These are phyloP conservation scores for Aplocera efformata DNA, from an alignment of 2,888 invertebrate genomes.

Conservation along the genomic window DNA sequence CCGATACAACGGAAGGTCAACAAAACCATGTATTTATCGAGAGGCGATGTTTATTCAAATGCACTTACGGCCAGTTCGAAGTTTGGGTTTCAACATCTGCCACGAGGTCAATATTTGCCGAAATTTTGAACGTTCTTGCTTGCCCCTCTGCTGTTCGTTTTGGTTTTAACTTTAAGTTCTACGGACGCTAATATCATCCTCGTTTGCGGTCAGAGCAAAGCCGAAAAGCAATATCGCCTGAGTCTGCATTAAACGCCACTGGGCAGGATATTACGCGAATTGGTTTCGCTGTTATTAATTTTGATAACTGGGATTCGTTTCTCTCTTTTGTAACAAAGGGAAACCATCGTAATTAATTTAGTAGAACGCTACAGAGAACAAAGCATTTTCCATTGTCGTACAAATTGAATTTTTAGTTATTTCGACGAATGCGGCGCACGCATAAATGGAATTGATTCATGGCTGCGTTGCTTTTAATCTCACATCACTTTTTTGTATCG, in stretches of 20 bases:
- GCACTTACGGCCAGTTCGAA: conserved; percentile 66
- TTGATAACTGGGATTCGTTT: conserved; percentile 79
- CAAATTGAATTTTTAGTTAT: conserved; percentile 47
- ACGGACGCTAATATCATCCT: conserved; percentile 30
- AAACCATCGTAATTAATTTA: conserved; percentile 76
- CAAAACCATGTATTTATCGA: conserved; percentile 68
- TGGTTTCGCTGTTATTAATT: conserved; percentile 77
- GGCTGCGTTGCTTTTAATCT: conserved; percentile 16
- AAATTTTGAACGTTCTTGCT: conserved; percentile 53
- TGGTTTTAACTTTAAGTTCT: conserved; percentile 39
- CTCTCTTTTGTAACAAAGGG: conserved; percentile 79
- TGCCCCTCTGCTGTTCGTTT: conserved; percentile 47
- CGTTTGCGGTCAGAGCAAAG: conserved; percentile 22
- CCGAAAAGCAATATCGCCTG: conserved; percentile 34
- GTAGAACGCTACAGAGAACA: conserved; percentile 55
- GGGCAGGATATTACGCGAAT: conserved; percentile 74
- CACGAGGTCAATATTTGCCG: conserved; percentile 77
- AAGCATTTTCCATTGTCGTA: conserved; percentile 47
- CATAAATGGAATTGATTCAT: conserved; percentile 26
- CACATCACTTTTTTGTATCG: conserved; percentile 46
- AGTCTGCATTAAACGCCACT: conserved; percentile 5
- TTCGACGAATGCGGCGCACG: conserved; percentile 29
- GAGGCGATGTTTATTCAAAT: conserved; percentile 75
- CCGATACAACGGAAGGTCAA: conserved; percentile 71
- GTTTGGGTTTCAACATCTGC: conserved; percentile 76